A percentile compares a stretch with the other conserved stretches of the same genome.
Evolutionary conservation across 2,888 invertebrate genomes (phyloP).

Genomic region (Dendrolimus houi): DNA sequence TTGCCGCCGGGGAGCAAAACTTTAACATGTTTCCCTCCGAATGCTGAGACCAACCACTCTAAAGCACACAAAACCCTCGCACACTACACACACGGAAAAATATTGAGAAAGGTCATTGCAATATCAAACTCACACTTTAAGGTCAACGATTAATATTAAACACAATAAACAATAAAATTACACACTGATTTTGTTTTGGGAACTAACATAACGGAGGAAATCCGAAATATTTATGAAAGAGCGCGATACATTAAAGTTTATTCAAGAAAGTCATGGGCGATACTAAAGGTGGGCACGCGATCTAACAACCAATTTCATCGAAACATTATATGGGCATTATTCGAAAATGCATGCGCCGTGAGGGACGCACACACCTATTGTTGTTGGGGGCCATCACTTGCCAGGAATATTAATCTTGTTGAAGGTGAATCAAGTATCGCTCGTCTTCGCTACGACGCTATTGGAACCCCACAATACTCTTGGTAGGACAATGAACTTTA

Average conservation of each 20-base stretch:
- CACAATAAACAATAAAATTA: too few species aligned
- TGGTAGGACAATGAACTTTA: conserved; percentile 54
- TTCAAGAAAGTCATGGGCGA: conserved; percentile 51
- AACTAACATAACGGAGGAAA: too few species aligned
- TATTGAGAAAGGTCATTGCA: conserved; percentile 26
- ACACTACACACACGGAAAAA: conserved; percentile 25
- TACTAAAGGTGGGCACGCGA: conserved; percentile 55
- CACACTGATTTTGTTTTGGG: too few species aligned
- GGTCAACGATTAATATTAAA: conserved; percentile 10
- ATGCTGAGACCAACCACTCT: conserved; percentile 24
- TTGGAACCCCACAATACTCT: conserved; percentile 35
- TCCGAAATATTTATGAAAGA: not conserved
- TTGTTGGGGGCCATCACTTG: conserved; percentile 60
- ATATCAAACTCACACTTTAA: not conserved
- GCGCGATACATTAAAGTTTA: conserved; percentile 17
- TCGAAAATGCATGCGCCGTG: conserved; percentile 70
- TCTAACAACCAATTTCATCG: conserved; percentile 62
- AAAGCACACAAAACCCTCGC: conserved; percentile 18
- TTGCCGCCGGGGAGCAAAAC: conserved; percentile 77
- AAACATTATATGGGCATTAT: conserved; percentile 73
- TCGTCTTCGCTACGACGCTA: conserved; percentile 36
- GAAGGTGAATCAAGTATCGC: conserved; percentile 44
- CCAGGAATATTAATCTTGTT: conserved; percentile 69
- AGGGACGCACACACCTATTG: conserved; percentile 56
- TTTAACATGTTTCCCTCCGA: conserved; percentile 73